Conservation (phyloP, 2,888 invertebrate species). For the Tholera decimalis region DNA sequence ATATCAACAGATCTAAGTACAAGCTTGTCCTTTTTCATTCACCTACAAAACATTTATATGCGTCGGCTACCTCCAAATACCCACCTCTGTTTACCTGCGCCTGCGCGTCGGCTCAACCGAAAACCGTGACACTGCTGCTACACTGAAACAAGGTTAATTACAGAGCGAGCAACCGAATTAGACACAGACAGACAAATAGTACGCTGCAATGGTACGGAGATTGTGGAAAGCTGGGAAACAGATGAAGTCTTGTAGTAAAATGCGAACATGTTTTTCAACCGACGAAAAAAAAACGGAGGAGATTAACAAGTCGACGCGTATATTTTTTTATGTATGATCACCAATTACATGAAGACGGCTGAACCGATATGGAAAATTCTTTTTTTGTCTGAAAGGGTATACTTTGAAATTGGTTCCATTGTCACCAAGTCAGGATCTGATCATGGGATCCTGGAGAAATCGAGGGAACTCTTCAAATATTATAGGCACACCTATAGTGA, state of each 20-base stretch:
- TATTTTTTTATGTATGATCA: no score
- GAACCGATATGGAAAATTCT: no score
- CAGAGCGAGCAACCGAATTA: conserved; percentile 48
- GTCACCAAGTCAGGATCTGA: no score
- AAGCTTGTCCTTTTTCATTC: conserved; percentile 1
- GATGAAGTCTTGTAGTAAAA: not conserved
- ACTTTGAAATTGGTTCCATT: no score
- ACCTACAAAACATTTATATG: not conserved
- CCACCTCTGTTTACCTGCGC: conserved; percentile 47
- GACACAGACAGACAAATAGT: conserved; percentile 48
- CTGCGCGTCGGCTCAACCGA: conserved; percentile 50
- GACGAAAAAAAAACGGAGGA: no score
- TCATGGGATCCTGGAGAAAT: no score
- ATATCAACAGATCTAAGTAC: not conserved
- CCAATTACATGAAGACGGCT: no score
- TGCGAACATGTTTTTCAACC: no score
- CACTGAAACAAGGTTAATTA: conserved; percentile 56
- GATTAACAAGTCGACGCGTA: no score
- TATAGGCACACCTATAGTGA: no score
- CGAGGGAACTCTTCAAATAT: no score
- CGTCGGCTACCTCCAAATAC: conserved; percentile 33
- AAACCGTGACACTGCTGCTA: conserved; percentile 45
- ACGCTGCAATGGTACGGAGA: conserved; percentile 6
- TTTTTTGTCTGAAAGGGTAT: no score
- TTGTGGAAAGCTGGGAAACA: conserved; percentile 1